Base-by-base conservation (phyloP, 1,140 invertebrate species). In the Lithobius niger region DNA sequence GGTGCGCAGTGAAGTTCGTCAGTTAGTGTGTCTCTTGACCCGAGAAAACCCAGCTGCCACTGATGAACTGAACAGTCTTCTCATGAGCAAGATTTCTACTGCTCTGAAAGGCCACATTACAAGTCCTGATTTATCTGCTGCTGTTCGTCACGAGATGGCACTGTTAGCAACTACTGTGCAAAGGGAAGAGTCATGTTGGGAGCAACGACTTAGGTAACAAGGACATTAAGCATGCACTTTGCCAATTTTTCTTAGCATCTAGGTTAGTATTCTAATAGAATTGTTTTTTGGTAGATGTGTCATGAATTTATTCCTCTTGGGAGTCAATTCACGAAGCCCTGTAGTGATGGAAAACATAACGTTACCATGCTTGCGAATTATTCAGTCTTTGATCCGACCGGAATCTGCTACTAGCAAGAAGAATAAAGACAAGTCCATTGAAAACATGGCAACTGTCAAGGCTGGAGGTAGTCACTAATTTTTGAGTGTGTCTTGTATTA, bases 141-240 rank as follows among this genome's bases (percentile, higher is more conserved):
- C 88, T 53, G 78, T 88, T 54, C 70, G 90, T 40, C 83, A 91
- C 67, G 89, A 93, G 71, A 90, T 98, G 66, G 79, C 89, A 2
- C 68, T 98, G 1, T 70, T 97, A 24, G 86, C 89, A 0, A 84
- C 84, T 1, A 76, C 94, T 6, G 80, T 96, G 0, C 83, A 91
- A 60, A 88, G 91, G 60, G 87, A 96, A 65, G 93, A 97, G 63
- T 81, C 84, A 0, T 97, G 92, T 68, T 97, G 93, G 93, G 92
- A 97, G 69, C 82, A 86, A 54, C 86, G 93, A 65, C 71, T 97
- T 0, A 80, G 88, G 73, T 73, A 60, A 36, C n/a, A 10, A 36
- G 31, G n/a, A 36, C 10, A 36, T 36, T 36, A n/a, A n/a, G n/a
- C n/a, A n/a, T n/a, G n/a, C n/a, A n/a, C n/a, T n/a, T n/a, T n/a